Evolutionary conservation across 2,113 vertebrate genomes (phyloP).

Genomic region (Anhinga rufa): DNA sequence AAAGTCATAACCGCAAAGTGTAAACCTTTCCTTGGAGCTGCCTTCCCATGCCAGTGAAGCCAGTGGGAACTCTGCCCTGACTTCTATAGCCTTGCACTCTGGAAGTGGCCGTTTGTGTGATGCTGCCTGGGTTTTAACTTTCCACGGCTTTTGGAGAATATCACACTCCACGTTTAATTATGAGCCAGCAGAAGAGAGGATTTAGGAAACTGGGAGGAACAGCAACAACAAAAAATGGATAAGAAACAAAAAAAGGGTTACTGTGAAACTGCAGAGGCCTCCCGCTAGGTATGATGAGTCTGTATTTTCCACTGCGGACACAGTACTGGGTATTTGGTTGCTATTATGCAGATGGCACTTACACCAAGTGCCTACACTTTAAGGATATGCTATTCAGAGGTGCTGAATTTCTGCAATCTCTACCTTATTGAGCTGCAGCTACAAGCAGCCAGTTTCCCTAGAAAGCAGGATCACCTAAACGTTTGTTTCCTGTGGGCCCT

Average conservation of each 20-base stretch:
- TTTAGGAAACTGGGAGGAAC: background rate
- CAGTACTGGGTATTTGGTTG: background rate
- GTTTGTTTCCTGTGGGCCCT: conserved; percentile 16
- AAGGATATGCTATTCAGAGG: background rate
- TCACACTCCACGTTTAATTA: background rate
- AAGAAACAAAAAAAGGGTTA: background rate
- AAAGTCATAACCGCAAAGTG: background rate
- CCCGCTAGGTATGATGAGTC: background rate
- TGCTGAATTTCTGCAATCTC: background rate
- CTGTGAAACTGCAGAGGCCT: background rate
- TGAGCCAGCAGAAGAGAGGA: background rate
- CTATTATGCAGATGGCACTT: background rate
- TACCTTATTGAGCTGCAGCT: background rate
- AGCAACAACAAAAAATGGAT: background rate
- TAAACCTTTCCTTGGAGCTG: background rate
- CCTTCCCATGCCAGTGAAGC: background rate
- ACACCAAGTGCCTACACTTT: background rate
- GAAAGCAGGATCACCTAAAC: background rate
- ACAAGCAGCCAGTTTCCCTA: background rate
- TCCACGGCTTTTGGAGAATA: background rate
- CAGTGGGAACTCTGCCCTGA: background rate
- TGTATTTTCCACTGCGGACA: background rate
- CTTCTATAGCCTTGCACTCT: background rate
- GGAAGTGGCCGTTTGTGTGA: background rate
- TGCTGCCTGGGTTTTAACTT: background rate